Percentiles rank a stretch among this genome's conserved stretches.
Conservation (phyloP, 2,888 invertebrate genomes). For the Ornithoptera priamus region DNA sequence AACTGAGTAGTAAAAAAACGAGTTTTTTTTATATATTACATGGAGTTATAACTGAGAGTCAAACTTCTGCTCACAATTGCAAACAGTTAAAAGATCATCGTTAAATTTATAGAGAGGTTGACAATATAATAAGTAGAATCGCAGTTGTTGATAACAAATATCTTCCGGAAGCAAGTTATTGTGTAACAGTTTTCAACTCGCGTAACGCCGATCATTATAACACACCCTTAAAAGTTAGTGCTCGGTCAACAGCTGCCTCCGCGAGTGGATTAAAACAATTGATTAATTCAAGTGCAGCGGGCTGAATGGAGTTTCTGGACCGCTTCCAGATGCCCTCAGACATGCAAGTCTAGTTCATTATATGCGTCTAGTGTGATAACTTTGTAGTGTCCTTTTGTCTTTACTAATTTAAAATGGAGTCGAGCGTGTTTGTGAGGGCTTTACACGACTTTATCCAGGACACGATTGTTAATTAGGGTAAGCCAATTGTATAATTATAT, state of each 20-base stretch:
- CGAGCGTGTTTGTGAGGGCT: constrained; percentile 2
- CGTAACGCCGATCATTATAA: constrained; percentile 24
- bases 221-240: constrained; percentile 35
- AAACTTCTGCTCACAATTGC: too few species aligned
- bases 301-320: constrained; percentile 63
- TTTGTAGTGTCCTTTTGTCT: constrained; percentile 30
- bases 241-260: constrained; percentile 64
- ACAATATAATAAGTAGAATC: too few species aligned
- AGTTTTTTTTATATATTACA: too few species aligned
- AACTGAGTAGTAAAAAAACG: too few species aligned
- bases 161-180: background rate
- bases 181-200: constrained; percentile 6
- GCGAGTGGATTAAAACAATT: constrained; percentile 70
- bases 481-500: background rate
- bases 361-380: constrained; percentile 27
- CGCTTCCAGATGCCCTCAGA: constrained; percentile 50
- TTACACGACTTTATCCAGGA: background rate
- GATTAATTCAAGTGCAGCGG: constrained; percentile 69
- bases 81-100: too few species aligned
- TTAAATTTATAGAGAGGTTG: too few species aligned
- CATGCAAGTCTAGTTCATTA: constrained; percentile 36
- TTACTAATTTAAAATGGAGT: constrained; percentile 25
- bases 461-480: background rate
- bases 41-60: too few species aligned
- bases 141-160: background rate